phyloP scores from a whole-genome alignment of 2,113 vertebrate genomes.

The Sebastes schlegelii region DNA sequence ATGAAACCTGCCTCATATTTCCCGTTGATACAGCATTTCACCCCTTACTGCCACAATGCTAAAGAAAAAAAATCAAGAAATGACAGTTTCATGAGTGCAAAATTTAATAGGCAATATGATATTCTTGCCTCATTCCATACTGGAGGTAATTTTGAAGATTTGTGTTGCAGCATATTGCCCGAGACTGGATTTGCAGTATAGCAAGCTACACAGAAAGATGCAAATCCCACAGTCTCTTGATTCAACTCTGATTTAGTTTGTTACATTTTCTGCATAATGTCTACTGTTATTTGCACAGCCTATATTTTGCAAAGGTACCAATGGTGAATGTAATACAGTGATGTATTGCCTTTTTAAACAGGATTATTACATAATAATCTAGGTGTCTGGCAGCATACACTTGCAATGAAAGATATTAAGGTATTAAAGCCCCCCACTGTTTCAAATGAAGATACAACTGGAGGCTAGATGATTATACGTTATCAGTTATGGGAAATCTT shows the following conservation, averaged over 20 bases:
- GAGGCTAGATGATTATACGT: slow-evolving; percentile 5
- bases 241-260: too few relatives aligned
- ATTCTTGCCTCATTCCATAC: slow-evolving; percentile 29
- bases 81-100: background rate
- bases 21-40: slow-evolving; percentile 2
- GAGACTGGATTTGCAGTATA: background rate
- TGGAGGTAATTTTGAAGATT: slow-evolving; percentile 20
- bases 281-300: too few relatives aligned
- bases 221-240: background rate
- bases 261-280: too few relatives aligned
- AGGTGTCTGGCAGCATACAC: background rate
- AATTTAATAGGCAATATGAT: slow-evolving; percentile 18
- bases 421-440: slow-evolving; percentile 8
- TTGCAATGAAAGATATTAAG: slow-evolving; percentile 22
- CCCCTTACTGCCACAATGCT: background rate
- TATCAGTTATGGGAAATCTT: slow-evolving; percentile 11
- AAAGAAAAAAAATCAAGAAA: background rate
- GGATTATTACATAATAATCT: background rate
- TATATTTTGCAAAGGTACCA: too few relatives aligned
- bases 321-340: too few relatives aligned
- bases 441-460: slow-evolving; percentile 22
- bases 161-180: slow-evolving; percentile 13
- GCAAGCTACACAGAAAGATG: slow-evolving; percentile 5
- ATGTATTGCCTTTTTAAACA: too few relatives aligned
- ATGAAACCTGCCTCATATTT: slow-evolving; percentile 22